These are phyloP conservation scores for Myotis planiceps DNA, from an alignment of 2,797 vertebrate species.

Conservation along the genomic window DNA sequence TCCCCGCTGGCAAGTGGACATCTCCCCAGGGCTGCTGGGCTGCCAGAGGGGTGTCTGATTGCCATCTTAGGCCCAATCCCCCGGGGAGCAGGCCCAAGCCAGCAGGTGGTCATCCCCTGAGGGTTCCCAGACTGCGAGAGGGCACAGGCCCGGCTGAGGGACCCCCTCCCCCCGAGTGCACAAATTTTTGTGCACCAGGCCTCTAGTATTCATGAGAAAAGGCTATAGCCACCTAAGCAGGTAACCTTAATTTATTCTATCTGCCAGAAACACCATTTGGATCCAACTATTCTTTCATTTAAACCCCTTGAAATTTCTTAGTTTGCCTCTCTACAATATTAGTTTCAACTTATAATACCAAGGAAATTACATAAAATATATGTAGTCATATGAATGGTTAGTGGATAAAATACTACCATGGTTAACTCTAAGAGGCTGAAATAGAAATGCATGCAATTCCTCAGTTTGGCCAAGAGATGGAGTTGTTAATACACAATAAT, in stretches of 20 bases:
- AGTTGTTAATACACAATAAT: not conserved
- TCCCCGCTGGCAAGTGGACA: too few relatives aligned
- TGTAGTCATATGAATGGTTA: not conserved
- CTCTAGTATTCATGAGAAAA: not conserved
- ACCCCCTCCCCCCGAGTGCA: too few relatives aligned
- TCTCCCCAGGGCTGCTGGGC: too few relatives aligned
- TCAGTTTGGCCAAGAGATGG: not conserved
- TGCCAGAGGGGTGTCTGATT: too few relatives aligned
- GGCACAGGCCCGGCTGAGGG: too few relatives aligned
- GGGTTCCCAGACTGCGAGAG: too few relatives aligned
- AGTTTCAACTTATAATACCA: not conserved
- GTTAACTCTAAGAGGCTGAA: not conserved
- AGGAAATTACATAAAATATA: not conserved
- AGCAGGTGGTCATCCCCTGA: too few relatives aligned
- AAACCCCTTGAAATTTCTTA: not conserved
- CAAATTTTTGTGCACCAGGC: too few relatives aligned
- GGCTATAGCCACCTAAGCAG: not conserved
- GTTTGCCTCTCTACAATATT: not conserved
- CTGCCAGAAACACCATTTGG: not conserved
- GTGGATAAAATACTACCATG: not conserved
- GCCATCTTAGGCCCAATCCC: too few relatives aligned
- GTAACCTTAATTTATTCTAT: not conserved
- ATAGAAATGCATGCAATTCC: not conserved
- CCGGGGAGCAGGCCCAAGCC: too few relatives aligned
- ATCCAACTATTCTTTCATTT: not conserved